Evolutionary conservation across 2,797 vertebrate genomes (phyloP), one percentile per base, ranked within the genome.

Genomic region (Lateolabrax maculatus): DNA sequence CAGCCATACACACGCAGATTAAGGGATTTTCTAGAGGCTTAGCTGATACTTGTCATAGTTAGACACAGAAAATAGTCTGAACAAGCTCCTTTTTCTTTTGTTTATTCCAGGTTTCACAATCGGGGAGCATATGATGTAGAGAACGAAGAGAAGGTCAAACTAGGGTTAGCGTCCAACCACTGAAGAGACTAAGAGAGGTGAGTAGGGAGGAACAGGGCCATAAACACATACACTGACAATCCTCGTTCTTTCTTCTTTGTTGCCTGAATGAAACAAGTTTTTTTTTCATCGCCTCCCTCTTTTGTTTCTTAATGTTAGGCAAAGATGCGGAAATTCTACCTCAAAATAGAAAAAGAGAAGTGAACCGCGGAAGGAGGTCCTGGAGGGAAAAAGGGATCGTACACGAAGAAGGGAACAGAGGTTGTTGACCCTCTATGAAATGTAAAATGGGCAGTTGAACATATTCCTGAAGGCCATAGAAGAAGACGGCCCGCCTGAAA

Each of bases 91-190:
- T 61, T n/a, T 84, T 77, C 67, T 85, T 71, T 64, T 56, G 11
- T 84, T 21, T 5, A 46, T 79, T 63, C 3, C 92, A 99, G 98
- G 94, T 99, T 97, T 95, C 97, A 99, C 87, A 99, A 97, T 90
- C 95, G 97, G 88, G 98, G 97, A 80, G 97, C 96, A 53, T 99
- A 99, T 78, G 95, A 99, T 62, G 97, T 99, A 80, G 97, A 99
- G 93, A 99, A 93, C 57, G 98, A 99, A 94, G 98, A 99, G 93
- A 99, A 99, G 94, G 95, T 98, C 85, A 99, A 99, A 91, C 90
- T 98, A 90, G 97, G 97, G 89, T 93, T 96, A 91, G 94, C 96
- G 51, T 94, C 96, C 87, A 97, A 94, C 92, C 97, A 98, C 92
- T 99, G 96, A 98, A 89, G 76, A 84, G 85, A 85, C 37, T 83